Conservation (phyloP, 2,113 vertebrate genomes). For the Siniperca knerii region DNA sequence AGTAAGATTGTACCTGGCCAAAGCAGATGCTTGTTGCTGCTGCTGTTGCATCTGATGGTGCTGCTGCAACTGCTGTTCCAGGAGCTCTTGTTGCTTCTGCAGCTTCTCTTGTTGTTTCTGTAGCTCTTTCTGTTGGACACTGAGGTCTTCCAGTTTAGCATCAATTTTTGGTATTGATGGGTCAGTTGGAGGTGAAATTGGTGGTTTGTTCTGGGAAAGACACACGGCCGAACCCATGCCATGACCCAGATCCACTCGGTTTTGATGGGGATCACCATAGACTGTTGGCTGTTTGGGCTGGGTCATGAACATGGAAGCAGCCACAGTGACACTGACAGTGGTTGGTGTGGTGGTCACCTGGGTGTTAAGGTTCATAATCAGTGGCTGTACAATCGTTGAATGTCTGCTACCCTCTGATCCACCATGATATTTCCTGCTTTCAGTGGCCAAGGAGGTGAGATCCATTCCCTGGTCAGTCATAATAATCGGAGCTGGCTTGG, state of each 20-base stretch:
- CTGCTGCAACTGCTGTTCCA: conserved; percentile 86
- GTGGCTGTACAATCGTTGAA: conserved; percentile 92
- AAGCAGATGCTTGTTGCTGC: conserved; percentile 85
- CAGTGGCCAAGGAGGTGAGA: conserved; percentile 93
- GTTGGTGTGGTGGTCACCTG: conserved; percentile 92
- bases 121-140: conserved; percentile 83
- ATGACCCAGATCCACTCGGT: conserved; percentile 92
- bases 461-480: conserved; percentile 99
- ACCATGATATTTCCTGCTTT: conserved; percentile 92
- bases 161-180: conserved; percentile 85
- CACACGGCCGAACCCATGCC: conserved; percentile 92
- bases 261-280: conserved; percentile 95
- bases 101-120: conserved; percentile 85
- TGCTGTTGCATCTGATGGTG: conserved; percentile 85
- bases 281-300: conserved; percentile 92
- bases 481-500: conserved; percentile 91
- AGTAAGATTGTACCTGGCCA: conserved; percentile 87
- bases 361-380: conserved; percentile 96
- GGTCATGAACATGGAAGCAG: conserved; percentile 93
- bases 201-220: conserved; percentile 89
- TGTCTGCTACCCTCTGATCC: conserved; percentile 90
- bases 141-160: conserved; percentile 88
- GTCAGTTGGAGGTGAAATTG: conserved; percentile 77
- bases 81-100: conserved; percentile 84
- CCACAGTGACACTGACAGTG: conserved; percentile 92